Base-by-base conservation (phyloP, 2,113 vertebrate genomes). In the Stercorarius parasiticus region DNA sequence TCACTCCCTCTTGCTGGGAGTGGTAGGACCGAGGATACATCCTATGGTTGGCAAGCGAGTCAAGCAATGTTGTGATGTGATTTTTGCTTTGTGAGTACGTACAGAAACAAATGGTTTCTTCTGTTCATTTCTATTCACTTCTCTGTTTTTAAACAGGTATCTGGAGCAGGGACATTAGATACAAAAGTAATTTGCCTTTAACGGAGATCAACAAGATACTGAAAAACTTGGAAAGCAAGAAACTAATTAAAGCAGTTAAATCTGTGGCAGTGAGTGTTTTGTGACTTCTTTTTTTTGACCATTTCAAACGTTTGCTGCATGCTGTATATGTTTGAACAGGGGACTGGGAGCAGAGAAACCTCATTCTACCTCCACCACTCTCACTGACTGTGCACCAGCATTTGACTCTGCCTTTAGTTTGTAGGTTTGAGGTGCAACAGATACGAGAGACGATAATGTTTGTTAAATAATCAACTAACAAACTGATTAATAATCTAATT, bases 131-230 rank as follows among this genome's bases (percentile, higher is more conserved):
- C 45, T 72, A 19, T 89, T 93, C 45, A 49, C 16, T 78, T 90
- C 78, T 74, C 47, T 86, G 36, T 74, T 86, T 85, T 86, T 85
- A 78, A 81, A 77, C 93, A 99, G 99, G 99, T 81, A 99, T 99
- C 97, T 99, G 99, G 99, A 99, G 99, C 97, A 98, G 99, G 95
- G 99, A 99, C 90, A 99, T 99, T 73, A 98, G 99, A 32, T 99
- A 99, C 67, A 99, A 99, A 98, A 99, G 99, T 93, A 99, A 99
- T 96, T 98, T 99, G 56, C 99, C 99, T 61, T 98, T 99, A 97
- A 99, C 99, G 0, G 99, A 99, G 98, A 99, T 99, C 96, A 99
- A 99, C 98, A 99, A 99, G 98, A 99, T 99, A 94, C 97, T 99
- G 84, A 99, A 99, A 98, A 99, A 99, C 96, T 97, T 99, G 96